Base-by-base conservation (phyloP, 2,113 vertebrate genomes). In the Pandion haliaetus region DNA sequence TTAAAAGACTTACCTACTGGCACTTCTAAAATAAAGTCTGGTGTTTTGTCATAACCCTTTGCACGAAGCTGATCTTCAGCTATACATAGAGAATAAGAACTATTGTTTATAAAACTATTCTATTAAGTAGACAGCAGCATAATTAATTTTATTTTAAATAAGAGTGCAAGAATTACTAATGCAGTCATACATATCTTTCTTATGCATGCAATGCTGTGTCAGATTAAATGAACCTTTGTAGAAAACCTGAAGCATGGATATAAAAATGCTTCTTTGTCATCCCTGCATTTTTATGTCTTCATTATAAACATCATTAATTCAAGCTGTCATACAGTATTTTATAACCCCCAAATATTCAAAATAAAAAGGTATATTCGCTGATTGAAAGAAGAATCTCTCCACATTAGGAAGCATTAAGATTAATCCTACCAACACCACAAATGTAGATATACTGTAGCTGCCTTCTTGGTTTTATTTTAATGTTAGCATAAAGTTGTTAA, bases 41-140 rank as follows among this genome's bases (percentile, higher is more conserved):
- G 99, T 63, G 99, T 99, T 99, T 99, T 99, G 98, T 99, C 99
- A 85, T 99, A 99, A 94, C 99, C 99, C 94, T 99, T 99, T 70
- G 98, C 98, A 97, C 99, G 99, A 92, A 99, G 99, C 93, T 99
- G 99, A 98, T 99, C 99, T 98, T 99, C 99, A 98, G 99, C 99
- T 99, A 91, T 25, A 94, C 18, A 91, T 5, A 87, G 93, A 96
- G 96, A 98, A 96, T 90, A 97, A 97, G 98, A 93, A 97, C 79
- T 90, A 96, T 93, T 95, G 95, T 93, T 97, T 97, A 95, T 71
- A 92, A 96, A 82, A 96, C 65, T 93, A 90, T 94, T 96, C 86
- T 94, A 97, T 97, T 96, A 97, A 96, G 50, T 42, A 98, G 97
- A 97, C 85, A 98, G 96, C 69, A 97, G 85, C 82, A 97, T 97